Conservation (phyloP, 1,140 invertebrate genomes). For the Lepidotrigona ventralis region DNA sequence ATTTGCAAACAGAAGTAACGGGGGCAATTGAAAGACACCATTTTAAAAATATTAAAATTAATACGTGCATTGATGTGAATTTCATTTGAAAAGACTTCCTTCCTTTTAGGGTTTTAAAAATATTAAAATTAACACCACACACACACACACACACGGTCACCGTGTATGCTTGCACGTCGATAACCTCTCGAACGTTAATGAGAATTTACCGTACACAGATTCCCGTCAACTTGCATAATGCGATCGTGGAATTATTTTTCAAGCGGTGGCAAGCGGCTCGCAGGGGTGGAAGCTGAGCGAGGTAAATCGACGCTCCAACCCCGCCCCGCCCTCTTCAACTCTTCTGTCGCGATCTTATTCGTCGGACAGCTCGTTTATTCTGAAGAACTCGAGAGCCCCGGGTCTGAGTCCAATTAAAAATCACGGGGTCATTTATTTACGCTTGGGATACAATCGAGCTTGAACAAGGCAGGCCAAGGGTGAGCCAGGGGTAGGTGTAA, state of each 20-base stretch:
- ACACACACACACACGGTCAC: too few species aligned
- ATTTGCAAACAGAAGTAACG: too few species aligned
- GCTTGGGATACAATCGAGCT: constrained; percentile 56
- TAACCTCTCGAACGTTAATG: too few species aligned
- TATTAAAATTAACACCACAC: too few species aligned
- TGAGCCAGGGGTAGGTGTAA: constrained; percentile 56
- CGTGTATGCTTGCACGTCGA: too few species aligned
- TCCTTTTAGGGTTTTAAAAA: too few species aligned
- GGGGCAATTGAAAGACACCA: too few species aligned
- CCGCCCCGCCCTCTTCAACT: constrained; percentile 6
- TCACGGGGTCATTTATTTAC: constrained; percentile 65
- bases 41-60: too few species aligned
- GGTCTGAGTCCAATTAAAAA: constrained; percentile 64
- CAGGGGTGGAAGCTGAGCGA: constrained; percentile 7
- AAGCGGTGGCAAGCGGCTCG: not conserved
- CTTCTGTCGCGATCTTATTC: constrained; percentile 39
- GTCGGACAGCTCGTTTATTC: constrained; percentile 54
- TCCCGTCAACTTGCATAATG: not conserved
- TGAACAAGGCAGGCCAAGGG: constrained; percentile 8
- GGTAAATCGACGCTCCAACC: constrained; percentile 19
- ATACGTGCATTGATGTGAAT: too few species aligned
- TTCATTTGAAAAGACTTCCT: too few species aligned
- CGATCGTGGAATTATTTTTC: not conserved
- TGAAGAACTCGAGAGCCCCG: constrained; percentile 41
- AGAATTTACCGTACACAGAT: not conserved